Evolutionary conservation across 1,140 invertebrate genomes (phyloP), one percentile per base, ranked within the genome.

Genomic region (Berghia stephanieae): DNA sequence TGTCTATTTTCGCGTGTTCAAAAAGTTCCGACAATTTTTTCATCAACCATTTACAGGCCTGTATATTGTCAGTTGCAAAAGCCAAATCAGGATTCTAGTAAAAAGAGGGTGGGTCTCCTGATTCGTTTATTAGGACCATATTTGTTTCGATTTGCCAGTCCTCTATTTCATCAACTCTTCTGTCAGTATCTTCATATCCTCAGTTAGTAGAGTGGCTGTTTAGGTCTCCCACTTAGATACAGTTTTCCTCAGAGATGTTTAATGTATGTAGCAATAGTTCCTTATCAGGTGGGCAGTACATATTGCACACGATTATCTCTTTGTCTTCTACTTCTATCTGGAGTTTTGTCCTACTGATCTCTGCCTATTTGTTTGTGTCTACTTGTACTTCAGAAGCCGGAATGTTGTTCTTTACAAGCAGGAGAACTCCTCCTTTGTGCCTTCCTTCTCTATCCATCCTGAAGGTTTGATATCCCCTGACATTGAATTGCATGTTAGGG

Each of bases 151-250:
- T 69, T 3, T 36, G 24, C 78, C 78, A 79, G 40, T 75, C 73
- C 40, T 79, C 78, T 6, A 79, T 73, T 49, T 79, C 78, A 55
- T 78, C 77, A 1, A 63, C 78, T 69, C 46, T 79, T 3, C 16
- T 67, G 60, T 75, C 63, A 1, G 46, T 46, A 18, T 73, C 71
- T 0, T 73, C 71, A 73, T 73, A 73, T 0, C 2, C 67, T 38
- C 67, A 2, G 21, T 38, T 40, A 21, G n/a, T 36, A 31, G 67
- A 70, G 1, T 2, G 67, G 38, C 1, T 2, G 67, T 70, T 66
- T 1, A 70, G 42, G 38, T 70, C 67, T 70, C 67, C 67, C 8
- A 70, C 67, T 8, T 16, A 13, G 13, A 66, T 13, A 27, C 60
- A 66, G 60, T 66, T 66, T 21, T 70, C 36, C 6, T 31, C 1